Percentiles rank a stretch among this genome's conserved stretches.
These are phyloP conservation scores for Sabatieria punctata DNA, from an alignment of 2,888 invertebrate species.

Conservation along the genomic window DNA sequence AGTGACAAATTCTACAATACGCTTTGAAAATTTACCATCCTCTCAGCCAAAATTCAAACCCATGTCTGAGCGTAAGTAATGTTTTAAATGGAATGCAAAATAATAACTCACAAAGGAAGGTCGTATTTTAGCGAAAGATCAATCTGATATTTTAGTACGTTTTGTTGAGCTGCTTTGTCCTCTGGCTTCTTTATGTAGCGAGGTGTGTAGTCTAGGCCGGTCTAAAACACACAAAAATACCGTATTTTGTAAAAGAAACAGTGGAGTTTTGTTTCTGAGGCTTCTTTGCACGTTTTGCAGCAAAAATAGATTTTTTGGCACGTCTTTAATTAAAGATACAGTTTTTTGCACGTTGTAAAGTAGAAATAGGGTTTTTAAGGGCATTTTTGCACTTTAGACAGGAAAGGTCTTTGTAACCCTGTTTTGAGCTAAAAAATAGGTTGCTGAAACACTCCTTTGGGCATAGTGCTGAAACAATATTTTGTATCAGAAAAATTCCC, in stretches of 20 bases:
- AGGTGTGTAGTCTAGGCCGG: constrained; percentile 36
- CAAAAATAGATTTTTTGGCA: too few species aligned
- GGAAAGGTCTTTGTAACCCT: too few species aligned
- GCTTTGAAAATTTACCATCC: not conserved
- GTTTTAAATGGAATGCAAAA: constrained; percentile 2
- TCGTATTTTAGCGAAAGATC: constrained; percentile 17
- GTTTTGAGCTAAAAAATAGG: too few species aligned
- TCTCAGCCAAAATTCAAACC: not conserved
- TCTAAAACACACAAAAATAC: constrained; percentile 16
- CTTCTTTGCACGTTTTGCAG: too few species aligned
- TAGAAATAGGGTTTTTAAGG: too few species aligned
- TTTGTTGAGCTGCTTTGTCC: constrained; percentile 31
- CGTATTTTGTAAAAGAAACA: not conserved
- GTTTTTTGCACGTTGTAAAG: too few species aligned
- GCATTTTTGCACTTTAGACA: too few species aligned
- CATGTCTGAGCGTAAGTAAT: not conserved
- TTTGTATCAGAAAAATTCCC: too few species aligned
- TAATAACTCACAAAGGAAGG: constrained; percentile 19
- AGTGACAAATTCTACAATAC: constrained; percentile 23
- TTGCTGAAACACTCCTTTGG: too few species aligned
- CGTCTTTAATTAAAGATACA: too few species aligned
- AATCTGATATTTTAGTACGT: constrained; percentile 32
- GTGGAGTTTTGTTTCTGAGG: too few species aligned
- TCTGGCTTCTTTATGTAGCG: constrained; percentile 26
- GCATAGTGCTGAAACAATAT: too few species aligned